Evolutionary conservation across 2,888 invertebrate species (phyloP).

Genomic region (Cryptophagus acutangulus): DNA sequence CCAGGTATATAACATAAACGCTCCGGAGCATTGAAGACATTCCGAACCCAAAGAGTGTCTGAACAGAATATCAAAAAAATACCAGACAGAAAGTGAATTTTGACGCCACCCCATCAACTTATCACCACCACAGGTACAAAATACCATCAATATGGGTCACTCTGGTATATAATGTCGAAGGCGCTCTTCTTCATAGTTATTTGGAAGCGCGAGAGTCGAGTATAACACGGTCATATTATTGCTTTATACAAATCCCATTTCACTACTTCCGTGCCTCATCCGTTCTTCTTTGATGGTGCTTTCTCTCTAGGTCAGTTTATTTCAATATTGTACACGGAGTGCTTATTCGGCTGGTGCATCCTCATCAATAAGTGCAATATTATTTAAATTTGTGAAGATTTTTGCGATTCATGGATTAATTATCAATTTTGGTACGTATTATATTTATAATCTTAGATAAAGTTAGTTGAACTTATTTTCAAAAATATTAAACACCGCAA

Average conservation of each 20-base stretch:
- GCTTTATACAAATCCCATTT: constrained; percentile 24
- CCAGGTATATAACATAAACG: too few species aligned
- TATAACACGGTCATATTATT: constrained; percentile 41
- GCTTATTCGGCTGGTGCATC: too few species aligned
- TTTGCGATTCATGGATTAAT: too few species aligned
- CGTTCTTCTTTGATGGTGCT: constrained; percentile 26
- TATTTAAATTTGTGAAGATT: too few species aligned
- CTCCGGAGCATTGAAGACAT: constrained; percentile 10
- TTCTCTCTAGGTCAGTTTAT: constrained; percentile 26
- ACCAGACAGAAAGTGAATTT: constrained; percentile 28
- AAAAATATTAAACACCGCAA: too few species aligned
- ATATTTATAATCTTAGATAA: too few species aligned
- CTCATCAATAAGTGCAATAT: too few species aligned
- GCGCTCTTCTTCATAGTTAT: constrained; percentile 38
- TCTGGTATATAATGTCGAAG: constrained; percentile 39
- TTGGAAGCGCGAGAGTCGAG: constrained; percentile 37
- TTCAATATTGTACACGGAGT: background rate
- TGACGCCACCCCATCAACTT: constrained; percentile 17
- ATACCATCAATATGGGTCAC: constrained; percentile 37
- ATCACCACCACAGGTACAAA: constrained; percentile 15
- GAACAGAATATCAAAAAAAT: too few species aligned
- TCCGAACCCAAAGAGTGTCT: too few species aligned
- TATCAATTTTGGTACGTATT: too few species aligned
- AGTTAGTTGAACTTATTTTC: too few species aligned
- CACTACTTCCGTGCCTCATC: constrained; percentile 33